Conservation (phyloP, 30 jellyfish, hydroid and myxozoan genomes). For the Cassiopea xamachana region DNA sequence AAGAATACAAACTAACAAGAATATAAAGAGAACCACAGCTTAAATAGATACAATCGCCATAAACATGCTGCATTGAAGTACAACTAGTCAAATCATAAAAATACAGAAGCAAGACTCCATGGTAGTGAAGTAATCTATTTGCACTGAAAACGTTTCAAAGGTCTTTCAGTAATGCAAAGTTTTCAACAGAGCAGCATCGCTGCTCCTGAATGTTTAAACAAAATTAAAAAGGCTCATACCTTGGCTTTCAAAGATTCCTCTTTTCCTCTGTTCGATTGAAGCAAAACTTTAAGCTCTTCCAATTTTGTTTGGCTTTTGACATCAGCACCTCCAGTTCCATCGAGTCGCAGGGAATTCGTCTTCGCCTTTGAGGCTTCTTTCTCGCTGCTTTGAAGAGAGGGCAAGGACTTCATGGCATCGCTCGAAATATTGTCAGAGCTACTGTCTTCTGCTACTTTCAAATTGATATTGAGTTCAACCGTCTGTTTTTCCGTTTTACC, state of each 20-base stretch:
- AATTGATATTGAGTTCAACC: conserved; percentile 35
- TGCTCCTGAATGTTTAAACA: no score
- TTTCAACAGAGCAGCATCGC: no score
- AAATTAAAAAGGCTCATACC: background rate
- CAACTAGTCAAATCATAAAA: no score
- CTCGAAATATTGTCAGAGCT: conserved; percentile 25
- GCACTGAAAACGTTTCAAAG: no score
- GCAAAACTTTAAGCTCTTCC: conserved; percentile 28
- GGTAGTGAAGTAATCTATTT: no score
- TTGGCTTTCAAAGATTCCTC: conserved; percentile 9
- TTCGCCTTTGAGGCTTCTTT: background rate
- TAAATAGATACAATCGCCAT: no score
- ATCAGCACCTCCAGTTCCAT: conserved; percentile 47
- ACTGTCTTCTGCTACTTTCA: conserved; percentile 35
- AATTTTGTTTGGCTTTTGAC: background rate
- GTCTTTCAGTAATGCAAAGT: no score
- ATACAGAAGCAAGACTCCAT: no score
- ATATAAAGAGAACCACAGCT: no score
- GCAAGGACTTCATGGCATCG: conserved; percentile 3
- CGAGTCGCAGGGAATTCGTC: conserved; percentile 18
- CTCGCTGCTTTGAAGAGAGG: background rate
- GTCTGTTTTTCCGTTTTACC: conserved; percentile 48
- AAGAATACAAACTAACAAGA: no score
- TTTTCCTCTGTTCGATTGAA: conserved; percentile 8
- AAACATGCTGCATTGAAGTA: no score